phyloP scores from a whole-genome alignment of 1,140 invertebrate species.

The Bacillus rossius region DNA sequence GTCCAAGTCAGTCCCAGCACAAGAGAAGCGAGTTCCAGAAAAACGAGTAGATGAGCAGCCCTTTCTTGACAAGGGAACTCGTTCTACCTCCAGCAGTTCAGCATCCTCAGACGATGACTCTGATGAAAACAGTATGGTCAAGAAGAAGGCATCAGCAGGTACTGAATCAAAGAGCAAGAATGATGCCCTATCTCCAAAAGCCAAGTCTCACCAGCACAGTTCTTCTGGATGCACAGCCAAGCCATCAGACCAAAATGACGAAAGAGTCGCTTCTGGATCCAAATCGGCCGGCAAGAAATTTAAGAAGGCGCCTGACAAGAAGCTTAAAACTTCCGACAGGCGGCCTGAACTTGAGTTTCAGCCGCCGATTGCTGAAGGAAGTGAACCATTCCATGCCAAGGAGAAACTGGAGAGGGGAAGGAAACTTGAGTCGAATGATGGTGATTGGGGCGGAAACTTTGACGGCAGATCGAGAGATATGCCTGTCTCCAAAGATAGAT shows the following conservation, averaged over 20 bases:
- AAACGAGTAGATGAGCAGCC: slow-evolving; percentile 42
- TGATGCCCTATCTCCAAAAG: background rate
- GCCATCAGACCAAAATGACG: background rate
- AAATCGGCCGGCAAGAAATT: slow-evolving; percentile 49
- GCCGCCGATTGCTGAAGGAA: slow-evolving; percentile 65
- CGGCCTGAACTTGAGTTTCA: slow-evolving; percentile 65
- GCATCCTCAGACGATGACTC: slow-evolving; percentile 28
- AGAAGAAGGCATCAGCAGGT: slow-evolving; percentile 27
- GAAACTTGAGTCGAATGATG: slow-evolving; percentile 20
- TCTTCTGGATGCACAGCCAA: slow-evolving; percentile 22
- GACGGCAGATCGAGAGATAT: slow-evolving; percentile 54
- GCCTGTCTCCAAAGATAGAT: slow-evolving; percentile 32
- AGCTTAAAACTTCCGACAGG: slow-evolving; percentile 82
- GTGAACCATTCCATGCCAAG: slow-evolving; percentile 57
- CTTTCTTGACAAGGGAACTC: slow-evolving; percentile 53
- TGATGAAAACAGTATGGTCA: slow-evolving; percentile 32
- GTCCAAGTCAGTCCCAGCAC: slow-evolving; percentile 5
- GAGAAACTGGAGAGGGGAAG: slow-evolving; percentile 23
- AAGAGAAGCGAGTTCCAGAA: slow-evolving; percentile 13
- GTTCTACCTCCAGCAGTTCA: slow-evolving; percentile 34
- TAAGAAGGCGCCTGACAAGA: slow-evolving; percentile 69
- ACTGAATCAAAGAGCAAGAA: background rate
- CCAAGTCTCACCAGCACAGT: background rate
- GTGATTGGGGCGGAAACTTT: slow-evolving; percentile 58
- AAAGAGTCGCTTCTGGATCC: slow-evolving; percentile 33